Percentiles rank a stretch among this genome's conserved stretches.
phyloP scores from a whole-genome alignment of 2,888 invertebrate genomes.

The Ochropleura plecta region DNA sequence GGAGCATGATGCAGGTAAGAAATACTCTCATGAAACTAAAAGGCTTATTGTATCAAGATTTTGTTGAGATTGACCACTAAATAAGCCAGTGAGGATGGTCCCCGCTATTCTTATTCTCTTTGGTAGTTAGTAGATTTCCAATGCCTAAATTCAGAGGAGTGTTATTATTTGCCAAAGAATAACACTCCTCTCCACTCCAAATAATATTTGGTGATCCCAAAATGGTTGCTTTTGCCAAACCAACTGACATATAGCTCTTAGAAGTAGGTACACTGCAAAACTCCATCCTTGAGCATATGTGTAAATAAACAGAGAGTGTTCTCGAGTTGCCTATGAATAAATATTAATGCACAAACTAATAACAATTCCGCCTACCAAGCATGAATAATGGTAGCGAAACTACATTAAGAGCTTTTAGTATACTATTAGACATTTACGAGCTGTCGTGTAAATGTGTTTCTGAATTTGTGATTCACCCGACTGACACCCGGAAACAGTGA shows the following conservation, averaged over 20 bases:
- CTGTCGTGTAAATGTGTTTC: constrained; percentile 35
- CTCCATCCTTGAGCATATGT: constrained; percentile 13
- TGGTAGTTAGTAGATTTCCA: not conserved
- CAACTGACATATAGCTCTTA: not conserved
- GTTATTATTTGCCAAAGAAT: too few species aligned
- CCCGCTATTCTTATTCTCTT: not conserved
- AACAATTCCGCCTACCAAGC: constrained; percentile 47
- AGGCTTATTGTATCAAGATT: not conserved
- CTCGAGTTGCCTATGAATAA: constrained; percentile 45
- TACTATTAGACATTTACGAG: constrained; percentile 35
- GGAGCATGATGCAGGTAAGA: constrained; percentile 93
- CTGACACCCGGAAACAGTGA: constrained; percentile 33
- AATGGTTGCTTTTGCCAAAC: not conserved
- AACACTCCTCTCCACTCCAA: too few species aligned
- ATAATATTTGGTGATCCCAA: not conserved
- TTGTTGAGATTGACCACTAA: not conserved
- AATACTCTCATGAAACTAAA: not conserved
- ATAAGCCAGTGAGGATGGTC: not conserved
- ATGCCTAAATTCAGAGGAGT: not conserved
- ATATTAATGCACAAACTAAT: constrained; percentile 46
- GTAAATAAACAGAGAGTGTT: constrained; percentile 25
- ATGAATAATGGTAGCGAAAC: constrained; percentile 51
- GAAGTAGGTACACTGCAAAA: not conserved
- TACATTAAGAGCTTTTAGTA: constrained; percentile 21
- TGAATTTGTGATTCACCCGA: constrained; percentile 45